Evolutionary conservation across 2,888 invertebrate genomes (phyloP).

Genomic region (Nephrotoma appendiculata): DNA sequence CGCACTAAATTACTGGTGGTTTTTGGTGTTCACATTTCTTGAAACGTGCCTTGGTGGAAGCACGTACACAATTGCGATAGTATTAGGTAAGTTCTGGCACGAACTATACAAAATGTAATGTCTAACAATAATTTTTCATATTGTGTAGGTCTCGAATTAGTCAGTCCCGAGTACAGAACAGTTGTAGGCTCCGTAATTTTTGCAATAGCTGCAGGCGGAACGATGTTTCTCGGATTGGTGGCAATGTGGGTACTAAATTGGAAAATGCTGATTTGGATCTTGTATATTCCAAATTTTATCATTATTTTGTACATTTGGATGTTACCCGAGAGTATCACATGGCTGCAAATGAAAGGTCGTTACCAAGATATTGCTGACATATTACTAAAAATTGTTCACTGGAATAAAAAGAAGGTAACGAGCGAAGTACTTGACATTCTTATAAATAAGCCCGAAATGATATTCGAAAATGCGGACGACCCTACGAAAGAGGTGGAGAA

Average conservation of each 20-base stretch:
- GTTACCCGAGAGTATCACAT: slow-evolving; percentile 51
- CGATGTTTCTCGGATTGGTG: background rate
- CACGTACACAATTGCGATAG: background rate
- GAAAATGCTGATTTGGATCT: background rate
- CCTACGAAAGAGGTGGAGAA: background rate
- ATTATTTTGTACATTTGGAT: slow-evolving; percentile 43
- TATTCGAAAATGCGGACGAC: background rate
- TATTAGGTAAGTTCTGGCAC: background rate
- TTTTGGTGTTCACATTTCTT: background rate
- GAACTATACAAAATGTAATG: background rate
- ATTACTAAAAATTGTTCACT: slow-evolving; percentile 39
- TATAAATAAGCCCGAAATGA: background rate
- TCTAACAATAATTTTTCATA: background rate
- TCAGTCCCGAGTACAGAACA: background rate
- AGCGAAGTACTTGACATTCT: background rate
- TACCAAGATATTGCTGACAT: slow-evolving; percentile 40
- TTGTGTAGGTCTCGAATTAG: background rate
- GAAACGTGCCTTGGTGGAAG: background rate
- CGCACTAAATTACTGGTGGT: background rate
- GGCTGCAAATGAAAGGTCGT: slow-evolving; percentile 47
- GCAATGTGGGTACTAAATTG: background rate
- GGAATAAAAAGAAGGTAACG: slow-evolving; percentile 34
- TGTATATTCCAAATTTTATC: background rate
- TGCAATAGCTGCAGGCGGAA: background rate
- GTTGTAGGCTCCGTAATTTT: background rate